These are phyloP conservation scores for Scaptomyza caliginosa DNA, from an alignment of 2,888 invertebrate genomes.

Conservation along the genomic window DNA sequence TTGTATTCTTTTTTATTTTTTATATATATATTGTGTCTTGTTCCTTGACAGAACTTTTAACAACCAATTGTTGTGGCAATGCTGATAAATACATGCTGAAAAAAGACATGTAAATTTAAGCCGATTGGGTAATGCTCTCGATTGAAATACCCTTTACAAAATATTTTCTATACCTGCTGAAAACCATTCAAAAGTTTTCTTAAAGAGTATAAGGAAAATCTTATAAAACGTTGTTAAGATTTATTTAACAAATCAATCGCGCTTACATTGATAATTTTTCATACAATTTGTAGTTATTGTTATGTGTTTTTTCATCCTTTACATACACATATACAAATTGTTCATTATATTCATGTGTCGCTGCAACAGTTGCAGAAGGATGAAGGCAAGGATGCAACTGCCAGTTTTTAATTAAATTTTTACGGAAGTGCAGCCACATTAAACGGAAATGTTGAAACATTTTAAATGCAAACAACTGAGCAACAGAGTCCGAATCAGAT, in stretches of 20 bases:
- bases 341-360: constrained; percentile 48
- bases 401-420: constrained; percentile 80
- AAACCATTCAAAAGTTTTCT: no score
- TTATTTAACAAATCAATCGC: constrained; percentile 33
- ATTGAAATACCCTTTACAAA: constrained; percentile 16
- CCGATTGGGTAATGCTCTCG: neutral
- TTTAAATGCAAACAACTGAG: constrained; percentile 42
- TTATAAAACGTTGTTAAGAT: no score
- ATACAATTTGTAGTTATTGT: constrained; percentile 13
- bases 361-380: constrained; percentile 24
- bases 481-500: constrained; percentile 9
- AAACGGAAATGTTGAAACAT: constrained; percentile 77
- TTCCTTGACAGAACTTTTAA: constrained; percentile 42
- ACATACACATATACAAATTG: constrained; percentile 21
- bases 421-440: constrained; percentile 72
- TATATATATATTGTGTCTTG: constrained; percentile 6
- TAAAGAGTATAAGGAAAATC: no score
- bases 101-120: constrained; percentile 4
- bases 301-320: constrained; percentile 5
- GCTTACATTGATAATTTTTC: constrained; percentile 24
- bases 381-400: constrained; percentile 45
- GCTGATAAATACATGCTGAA: constrained; percentile 34
- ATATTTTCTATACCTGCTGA: no score
- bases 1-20: constrained; percentile 9
- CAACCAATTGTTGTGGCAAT: constrained; percentile 44